These are phyloP conservation scores for Lamellibrachia columna DNA, from an alignment of 2,888 invertebrate species.

Conservation along the genomic window DNA sequence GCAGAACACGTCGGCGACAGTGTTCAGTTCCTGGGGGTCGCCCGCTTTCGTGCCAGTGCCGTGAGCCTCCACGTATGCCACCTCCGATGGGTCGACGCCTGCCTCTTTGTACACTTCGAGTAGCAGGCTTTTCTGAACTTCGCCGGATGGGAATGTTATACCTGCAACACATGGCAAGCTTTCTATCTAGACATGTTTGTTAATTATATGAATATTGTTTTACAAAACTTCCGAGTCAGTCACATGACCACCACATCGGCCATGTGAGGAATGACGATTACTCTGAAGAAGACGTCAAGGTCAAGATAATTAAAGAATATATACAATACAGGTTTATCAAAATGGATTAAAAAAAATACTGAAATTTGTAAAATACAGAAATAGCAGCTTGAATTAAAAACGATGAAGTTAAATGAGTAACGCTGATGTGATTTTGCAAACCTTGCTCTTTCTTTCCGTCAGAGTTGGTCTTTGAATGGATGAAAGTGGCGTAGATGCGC, in stretches of 20 bases:
- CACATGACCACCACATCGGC: not conserved
- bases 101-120: too few relatives aligned
- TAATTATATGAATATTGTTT: not conserved
- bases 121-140: too few relatives aligned
- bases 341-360: too few relatives aligned
- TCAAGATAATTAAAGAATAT: too few relatives aligned
- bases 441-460: slow-evolving; percentile 93
- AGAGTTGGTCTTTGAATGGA: slow-evolving; percentile 89
- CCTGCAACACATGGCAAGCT: too few relatives aligned
- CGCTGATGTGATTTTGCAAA: slow-evolving; percentile 34
- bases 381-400: not conserved
- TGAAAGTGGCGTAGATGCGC: slow-evolving; percentile 85
- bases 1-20: slow-evolving; percentile 79
- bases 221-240: not conserved
- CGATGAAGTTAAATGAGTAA: too few relatives aligned
- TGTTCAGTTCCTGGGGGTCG: too few relatives aligned
- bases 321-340: too few relatives aligned
- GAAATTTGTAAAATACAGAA: not conserved
- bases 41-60: too few relatives aligned
- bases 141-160: too few relatives aligned
- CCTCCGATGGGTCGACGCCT: too few relatives aligned
- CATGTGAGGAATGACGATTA: not conserved
- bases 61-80: too few relatives aligned
- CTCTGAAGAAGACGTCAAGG: not conserved
- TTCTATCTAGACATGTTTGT: not conserved